Evolutionary conservation across 2,888 invertebrate species (phyloP), one percentile per base, ranked within the genome.

Genomic region (Sinopyrophorus schimmeli): DNA sequence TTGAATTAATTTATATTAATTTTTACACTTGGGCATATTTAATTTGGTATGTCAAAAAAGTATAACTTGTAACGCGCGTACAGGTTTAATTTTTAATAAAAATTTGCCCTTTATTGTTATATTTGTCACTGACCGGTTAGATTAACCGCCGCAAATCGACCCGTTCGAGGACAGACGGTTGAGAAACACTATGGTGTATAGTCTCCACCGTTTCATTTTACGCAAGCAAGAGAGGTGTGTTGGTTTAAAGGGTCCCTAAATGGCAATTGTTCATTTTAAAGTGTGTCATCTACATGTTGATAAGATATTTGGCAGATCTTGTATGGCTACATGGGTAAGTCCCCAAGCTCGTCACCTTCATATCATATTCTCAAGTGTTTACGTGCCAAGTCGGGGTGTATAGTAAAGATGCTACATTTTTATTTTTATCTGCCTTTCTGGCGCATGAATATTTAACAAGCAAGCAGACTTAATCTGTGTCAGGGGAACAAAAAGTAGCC

Each of bases 401-500:
- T 59, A 64, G 62, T 59, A 65, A 64, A 66, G 69, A 64, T 66
- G 67, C 65, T 68, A 67, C 68, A 62, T 72, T 73, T 73, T 76
- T 77, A 76, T 78, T 77, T 77, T 77, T 76, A 77, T 77, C 76
- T 74, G 74, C 73, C 74, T 73, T 74, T 75, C 76, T 73, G 70
- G 72, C 72, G 71, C 75, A 78, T 78, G 78, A 78, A 78, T 78
- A 78, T 78, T 78, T 77, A 77, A 77, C 75, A 73, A 68, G 68
- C 71, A 70, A 73, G 74, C 73, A 69, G 72, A 73, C 77, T 78
- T 78, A 78, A 78, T 78, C 78, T 78, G 77, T 76, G 77, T 74
- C 76, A 70, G 68, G 77, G 77, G 78, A 78, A 60, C 64, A 57
- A 64, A 65, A 68, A 71, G 69, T 72, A 67, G 72, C 73, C 72